phyloP scores from a whole-genome alignment of 1,140 invertebrate genomes.

The Sarcophaga bullata region DNA sequence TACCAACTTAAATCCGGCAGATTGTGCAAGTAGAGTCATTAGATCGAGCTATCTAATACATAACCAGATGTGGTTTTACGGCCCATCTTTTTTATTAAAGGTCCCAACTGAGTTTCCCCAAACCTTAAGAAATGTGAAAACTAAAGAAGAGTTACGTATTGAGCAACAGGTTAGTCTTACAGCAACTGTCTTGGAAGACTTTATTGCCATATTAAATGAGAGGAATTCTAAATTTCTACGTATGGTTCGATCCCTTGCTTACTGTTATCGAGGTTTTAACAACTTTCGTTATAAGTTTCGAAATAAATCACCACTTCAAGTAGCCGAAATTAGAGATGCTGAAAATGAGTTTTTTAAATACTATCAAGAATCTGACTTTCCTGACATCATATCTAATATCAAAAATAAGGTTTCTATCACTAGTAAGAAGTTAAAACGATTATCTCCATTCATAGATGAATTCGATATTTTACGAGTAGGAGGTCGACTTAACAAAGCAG shows the following conservation, averaged over 20 bases:
- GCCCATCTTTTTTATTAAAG: background rate
- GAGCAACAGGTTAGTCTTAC: background rate
- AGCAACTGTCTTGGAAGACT: background rate
- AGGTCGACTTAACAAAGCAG: constrained; percentile 47
- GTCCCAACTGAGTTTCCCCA: background rate
- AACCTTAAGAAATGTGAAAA: background rate
- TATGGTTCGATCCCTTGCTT: background rate
- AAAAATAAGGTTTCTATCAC: background rate
- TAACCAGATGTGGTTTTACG: background rate
- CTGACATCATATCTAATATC: background rate
- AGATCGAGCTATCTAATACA: background rate
- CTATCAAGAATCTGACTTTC: background rate
- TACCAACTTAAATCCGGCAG: background rate
- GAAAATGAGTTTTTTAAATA: background rate
- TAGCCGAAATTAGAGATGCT: background rate
- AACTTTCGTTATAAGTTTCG: background rate
- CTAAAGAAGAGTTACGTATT: background rate
- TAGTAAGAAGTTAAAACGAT: background rate
- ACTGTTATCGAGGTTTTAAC: background rate
- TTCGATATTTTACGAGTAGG: constrained; percentile 50
- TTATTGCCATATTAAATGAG: background rate
- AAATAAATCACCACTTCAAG: background rate
- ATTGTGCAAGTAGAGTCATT: constrained; percentile 4
- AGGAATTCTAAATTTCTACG: background rate
- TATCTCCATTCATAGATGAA: constrained; percentile 46